phyloP scores from a whole-genome alignment of 2,797 vertebrate genomes.

The Enteromius afrohamiltoni region DNA sequence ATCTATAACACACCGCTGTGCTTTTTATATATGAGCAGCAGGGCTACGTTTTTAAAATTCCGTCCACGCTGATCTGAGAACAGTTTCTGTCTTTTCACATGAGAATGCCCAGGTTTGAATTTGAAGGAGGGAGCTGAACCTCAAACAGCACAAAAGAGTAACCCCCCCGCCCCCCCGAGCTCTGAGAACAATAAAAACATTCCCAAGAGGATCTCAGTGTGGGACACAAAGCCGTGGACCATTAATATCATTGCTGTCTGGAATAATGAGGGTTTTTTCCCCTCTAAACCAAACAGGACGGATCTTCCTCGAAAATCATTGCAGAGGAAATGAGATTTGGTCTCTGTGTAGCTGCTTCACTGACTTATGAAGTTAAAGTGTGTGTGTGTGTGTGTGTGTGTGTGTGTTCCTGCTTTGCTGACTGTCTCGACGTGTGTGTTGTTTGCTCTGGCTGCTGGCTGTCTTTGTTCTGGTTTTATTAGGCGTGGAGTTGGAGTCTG shows the following conservation, averaged over 20 bases:
- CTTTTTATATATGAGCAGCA: slow-evolving; percentile 36
- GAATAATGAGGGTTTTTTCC: slow-evolving; percentile 45
- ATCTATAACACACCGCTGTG: slow-evolving; percentile 43
- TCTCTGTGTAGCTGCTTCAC: slow-evolving; percentile 28
- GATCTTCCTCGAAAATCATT: slow-evolving; percentile 26
- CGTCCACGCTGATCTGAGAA: slow-evolving; percentile 22
- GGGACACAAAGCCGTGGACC: slow-evolving; percentile 48
- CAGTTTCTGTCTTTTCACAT: slow-evolving; percentile 23
- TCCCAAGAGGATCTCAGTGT: slow-evolving; percentile 33
- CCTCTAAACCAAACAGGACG: slow-evolving; percentile 50
- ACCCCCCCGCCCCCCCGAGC: not conserved
- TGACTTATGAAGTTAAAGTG: slow-evolving; percentile 21
- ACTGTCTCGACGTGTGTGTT: slow-evolving; percentile 43
- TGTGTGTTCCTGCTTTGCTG: slow-evolving; percentile 31
- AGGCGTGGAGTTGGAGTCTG: slow-evolving; percentile 56
- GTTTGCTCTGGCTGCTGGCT: slow-evolving; percentile 57
- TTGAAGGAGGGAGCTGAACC: slow-evolving; percentile 8
- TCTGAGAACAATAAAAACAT: slow-evolving; percentile 22
- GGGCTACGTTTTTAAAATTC: slow-evolving; percentile 32
- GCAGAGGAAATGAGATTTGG: slow-evolving; percentile 33
- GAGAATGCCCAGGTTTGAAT: slow-evolving; percentile 23
- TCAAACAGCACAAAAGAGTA: slow-evolving; percentile 37
- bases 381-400: slow-evolving; percentile 9
- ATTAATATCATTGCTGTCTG: slow-evolving; percentile 54
- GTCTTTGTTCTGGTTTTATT: slow-evolving; percentile 62